phyloP scores from a whole-genome alignment of 2,797 vertebrate species.

The Tauraco hartlaubi region DNA sequence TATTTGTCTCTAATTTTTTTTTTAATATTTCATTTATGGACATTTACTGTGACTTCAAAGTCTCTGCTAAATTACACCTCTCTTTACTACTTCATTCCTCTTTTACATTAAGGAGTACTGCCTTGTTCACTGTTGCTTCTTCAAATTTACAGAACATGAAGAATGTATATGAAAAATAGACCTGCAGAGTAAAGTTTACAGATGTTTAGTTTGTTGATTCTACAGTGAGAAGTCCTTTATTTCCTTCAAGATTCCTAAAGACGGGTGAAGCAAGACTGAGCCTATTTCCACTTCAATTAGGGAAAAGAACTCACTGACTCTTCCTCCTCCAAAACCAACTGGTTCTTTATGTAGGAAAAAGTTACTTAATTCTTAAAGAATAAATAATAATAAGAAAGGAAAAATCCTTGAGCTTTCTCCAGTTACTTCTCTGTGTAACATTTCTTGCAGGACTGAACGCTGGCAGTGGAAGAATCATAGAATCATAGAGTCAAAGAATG shows the following conservation, averaged over 20 bases:
- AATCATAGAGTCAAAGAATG: no score
- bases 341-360: background rate
- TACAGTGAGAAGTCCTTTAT: background rate
- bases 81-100: background rate
- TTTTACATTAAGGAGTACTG: background rate
- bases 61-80: background rate
- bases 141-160: background rate
- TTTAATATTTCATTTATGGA: background rate
- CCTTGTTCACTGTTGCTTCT: background rate
- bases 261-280: background rate
- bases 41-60: background rate
- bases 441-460: background rate
- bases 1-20: background rate
- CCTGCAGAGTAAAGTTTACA: background rate
- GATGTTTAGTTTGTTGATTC: background rate
- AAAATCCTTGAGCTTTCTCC: background rate
- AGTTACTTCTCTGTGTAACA: background rate
- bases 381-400: background rate
- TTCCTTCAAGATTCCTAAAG: background rate
- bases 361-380: background rate
- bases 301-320: background rate
- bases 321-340: background rate
- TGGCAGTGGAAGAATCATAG: background rate
- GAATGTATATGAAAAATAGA: background rate
- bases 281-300: background rate